Conservation (phyloP, 2,888 invertebrate genomes). For the Phortica okadai region DNA sequence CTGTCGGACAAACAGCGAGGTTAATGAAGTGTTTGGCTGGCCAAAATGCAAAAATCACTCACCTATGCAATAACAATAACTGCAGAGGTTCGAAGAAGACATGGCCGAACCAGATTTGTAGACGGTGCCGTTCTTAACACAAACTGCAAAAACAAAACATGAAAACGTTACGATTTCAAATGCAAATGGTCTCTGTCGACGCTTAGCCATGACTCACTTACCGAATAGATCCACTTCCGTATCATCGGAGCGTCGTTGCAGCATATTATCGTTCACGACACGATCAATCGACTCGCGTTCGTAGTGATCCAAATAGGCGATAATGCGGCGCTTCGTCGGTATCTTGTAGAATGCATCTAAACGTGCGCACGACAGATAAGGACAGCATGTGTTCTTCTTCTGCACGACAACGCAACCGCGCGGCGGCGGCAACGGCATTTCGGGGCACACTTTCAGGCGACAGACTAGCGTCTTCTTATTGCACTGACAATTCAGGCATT, state of each 20-base stretch:
- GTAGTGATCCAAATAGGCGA: constrained; percentile 74
- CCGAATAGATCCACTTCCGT: constrained; percentile 72
- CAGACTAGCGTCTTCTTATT: constrained; percentile 84
- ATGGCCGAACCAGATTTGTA: constrained; percentile 82
- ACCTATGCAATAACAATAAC: constrained; percentile 90
- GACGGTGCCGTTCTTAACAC: constrained; percentile 74
- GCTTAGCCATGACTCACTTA: constrained; percentile 43
- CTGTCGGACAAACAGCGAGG: constrained; percentile 48
- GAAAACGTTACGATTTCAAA: background rate
- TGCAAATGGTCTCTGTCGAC: background rate
- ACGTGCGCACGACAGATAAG: constrained; percentile 86
- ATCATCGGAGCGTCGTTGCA: constrained; percentile 74
- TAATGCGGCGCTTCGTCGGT: constrained; percentile 72
- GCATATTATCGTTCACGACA: constrained; percentile 73
- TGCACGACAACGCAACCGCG: constrained; percentile 84
- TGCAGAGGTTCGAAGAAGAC: constrained; percentile 86
- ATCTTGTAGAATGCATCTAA: constrained; percentile 72
- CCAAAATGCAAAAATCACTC: constrained; percentile 39
- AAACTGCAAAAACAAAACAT: constrained; percentile 58
- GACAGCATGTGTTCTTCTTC: constrained; percentile 84
- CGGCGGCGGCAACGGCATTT: constrained; percentile 86
- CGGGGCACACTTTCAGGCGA: constrained; percentile 85
- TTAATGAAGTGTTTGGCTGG: background rate
- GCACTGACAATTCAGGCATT: constrained; percentile 88
- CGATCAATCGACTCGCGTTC: constrained; percentile 75